These are phyloP conservation scores for Heliconius hortense DNA, from an alignment of 2,888 invertebrate genomes.

Conservation along the genomic window DNA sequence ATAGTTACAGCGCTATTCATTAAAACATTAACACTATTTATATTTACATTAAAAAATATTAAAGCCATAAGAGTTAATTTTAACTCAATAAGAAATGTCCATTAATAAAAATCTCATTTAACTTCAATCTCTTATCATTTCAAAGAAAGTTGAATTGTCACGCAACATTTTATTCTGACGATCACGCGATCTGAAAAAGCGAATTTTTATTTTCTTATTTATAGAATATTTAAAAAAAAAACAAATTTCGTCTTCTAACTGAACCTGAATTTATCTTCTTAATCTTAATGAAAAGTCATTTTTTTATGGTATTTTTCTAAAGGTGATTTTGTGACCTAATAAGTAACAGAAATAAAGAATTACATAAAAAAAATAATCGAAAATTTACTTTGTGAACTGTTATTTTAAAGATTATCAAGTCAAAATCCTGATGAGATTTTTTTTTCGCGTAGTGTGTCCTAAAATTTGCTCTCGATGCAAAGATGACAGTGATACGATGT, in stretches of 20 bases:
- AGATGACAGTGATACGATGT: background rate
- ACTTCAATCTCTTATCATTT: background rate
- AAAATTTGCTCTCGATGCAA: background rate
- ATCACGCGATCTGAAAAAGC: slow-evolving; percentile 1
- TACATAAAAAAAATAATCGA: background rate
- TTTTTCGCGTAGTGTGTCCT: background rate
- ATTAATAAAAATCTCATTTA: slow-evolving; percentile 7
- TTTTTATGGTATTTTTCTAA: background rate
- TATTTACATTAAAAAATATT: background rate
- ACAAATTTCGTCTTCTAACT: background rate
- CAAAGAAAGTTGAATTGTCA: slow-evolving; percentile 3
- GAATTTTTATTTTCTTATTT: background rate
- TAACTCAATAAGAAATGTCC: background rate
- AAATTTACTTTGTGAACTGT: background rate
- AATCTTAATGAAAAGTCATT: background rate
- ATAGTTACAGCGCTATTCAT: background rate
- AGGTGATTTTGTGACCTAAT: background rate
- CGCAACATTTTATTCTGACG: background rate
- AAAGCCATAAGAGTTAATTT: background rate
- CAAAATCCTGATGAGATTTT: background rate
- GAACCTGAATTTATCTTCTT: background rate
- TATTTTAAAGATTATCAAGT: background rate
- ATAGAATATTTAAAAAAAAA: too few species aligned
- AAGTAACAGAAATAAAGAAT: too few species aligned
- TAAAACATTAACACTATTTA: background rate